Evolutionary conservation across 2,113 vertebrate genomes (phyloP), one percentile per base, ranked within the genome.

Genomic region (Corvus cornix): DNA sequence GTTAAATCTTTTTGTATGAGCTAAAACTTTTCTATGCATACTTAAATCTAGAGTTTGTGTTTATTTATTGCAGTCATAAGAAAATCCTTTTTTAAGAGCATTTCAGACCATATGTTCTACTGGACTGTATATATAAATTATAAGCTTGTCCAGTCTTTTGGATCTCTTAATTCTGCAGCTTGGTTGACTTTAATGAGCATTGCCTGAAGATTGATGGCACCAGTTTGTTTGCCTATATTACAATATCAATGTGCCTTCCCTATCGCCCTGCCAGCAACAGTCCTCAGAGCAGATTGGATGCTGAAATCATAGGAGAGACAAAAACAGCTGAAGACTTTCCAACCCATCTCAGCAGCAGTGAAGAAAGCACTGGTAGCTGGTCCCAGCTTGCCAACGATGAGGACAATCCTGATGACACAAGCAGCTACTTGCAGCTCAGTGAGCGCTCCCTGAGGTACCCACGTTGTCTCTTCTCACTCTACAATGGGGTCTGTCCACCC

Each of bases 311-410:
- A 11, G 86, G 93, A 92, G 97, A 98, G 87, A 96, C 93, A 48
- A 98, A 97, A 98, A 67, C 93, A 95, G 97, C 97, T 9, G 97
- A 98, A 77, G 98, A 99, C 86, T 97, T 98, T 76, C 98, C 98
- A 90, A 98, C 96, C 95, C 98, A 98, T 89, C 98, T 98, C 16
- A 98, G 98, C 98, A 99, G 99, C 98, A 99, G 99, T 85, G 99
- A 99, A 86, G 99, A 99, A 89, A 99, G 99, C 97, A 99, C 98
- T 74, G 99, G 99, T 87, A 99, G 99, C 98, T 99, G 99, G 99
- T 99, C 98, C 82, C 99, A 99, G 95, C 97, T 99, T 52, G 98
- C 98, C 86, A 99, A 98, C 0, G 99, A 99, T 24, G 99, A 99
- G 56, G 99, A 99, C 96, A 98, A 98, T 72, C 99, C 98, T 11